Evolutionary conservation across 2,113 vertebrate species (phyloP), one percentile per base, ranked within the genome.

Genomic region (Gambusia affinis): DNA sequence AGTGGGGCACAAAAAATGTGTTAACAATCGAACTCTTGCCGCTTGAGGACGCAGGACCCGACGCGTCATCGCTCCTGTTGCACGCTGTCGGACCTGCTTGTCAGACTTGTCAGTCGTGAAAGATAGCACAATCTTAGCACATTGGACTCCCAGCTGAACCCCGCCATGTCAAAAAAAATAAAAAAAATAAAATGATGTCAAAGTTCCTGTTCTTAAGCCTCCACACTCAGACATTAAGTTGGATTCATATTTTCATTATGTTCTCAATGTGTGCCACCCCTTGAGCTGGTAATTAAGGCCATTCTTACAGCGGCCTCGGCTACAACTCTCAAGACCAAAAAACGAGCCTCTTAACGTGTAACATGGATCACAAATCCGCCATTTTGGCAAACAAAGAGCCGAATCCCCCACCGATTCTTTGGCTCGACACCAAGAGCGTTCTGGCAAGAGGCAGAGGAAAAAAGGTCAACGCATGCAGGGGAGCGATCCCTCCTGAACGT

Each of bases 371-470:
- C 78, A 78, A 75, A 86, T 76, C 73, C 70, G 72, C 67, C 67
- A 60, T 57, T 79, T 70, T 31, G 31, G 51, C 22, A 12, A 51
- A 82, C 67, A 60, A 67, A 80, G 35, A 60, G 24, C 67, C 19
- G 64, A 74, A 76, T 33, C 74, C 68, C 4, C 42, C 4, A 14
- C 61, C 65, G 42, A 64, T 70, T 65, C 65, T 42, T 68, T 88
- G 88, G 84, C 79, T 68, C 60, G 7, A 63, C 66, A 88, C 76
- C 85, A 84, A 65, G 27, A 79, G 61, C 78, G 61, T 85, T 86
- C 82, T 87, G 82, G 67, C 85, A 47, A 70, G 39, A 82, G 67
- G 64, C 60, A 72, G 86, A 83, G 72, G 82, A 33, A 8, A 73
- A 86, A 81, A 88, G 75, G 88, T 85, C 76, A 87, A 64, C 78